Base-by-base conservation (phyloP, 1,140 invertebrate species). In the Macrotrachela quadricornifera region DNA sequence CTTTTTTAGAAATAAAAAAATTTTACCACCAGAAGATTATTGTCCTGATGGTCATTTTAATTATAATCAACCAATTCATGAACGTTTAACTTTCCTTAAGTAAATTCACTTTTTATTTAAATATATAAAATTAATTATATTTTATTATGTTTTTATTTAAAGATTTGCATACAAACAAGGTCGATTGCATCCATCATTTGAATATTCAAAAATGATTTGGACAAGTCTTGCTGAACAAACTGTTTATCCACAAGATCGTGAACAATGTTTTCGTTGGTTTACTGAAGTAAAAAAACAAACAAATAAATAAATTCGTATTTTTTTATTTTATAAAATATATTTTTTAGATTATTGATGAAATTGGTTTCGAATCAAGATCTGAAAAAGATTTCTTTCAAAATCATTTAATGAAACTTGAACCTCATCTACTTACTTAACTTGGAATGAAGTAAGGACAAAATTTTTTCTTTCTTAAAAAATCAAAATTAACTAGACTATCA, bases 231-330 rank as follows among this genome's bases (percentile, higher is more conserved):
- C 87, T 14, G 86, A 92, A 66, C 81, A 80, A 63, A 84, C 86
- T 10, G 85, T 88, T 1, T 91, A 88, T 67, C 71, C 80, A 3
- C 79, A 80, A 3, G 91, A 96, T 70, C 76, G 88, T 43, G 90
- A 96, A 69, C 83, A 86, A 6, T 95, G 90, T 71, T 96, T 95
- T 71, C 85, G 87, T 62, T 95, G 90, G 90, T 95, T 95, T 71
- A 86, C 86, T n/a, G 70, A 56, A 45, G 17, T 56, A 17, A 94
- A 92, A 30, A 30, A 30, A 2, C 2, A 2, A 30, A 30, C 21
- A 30, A 30, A 30, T 4, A 30, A 30, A 30, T 30, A 30, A 30
- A 2, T 30, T 30, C 8, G 21, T 4, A 30, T 30, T 30, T 30
- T 30, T 8, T 4, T 30, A 2, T n/a, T n/a, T n/a, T n/a, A n/a